Evolutionary conservation across 1,140 invertebrate species (phyloP).

Genomic region (Coelopa frigida): DNA sequence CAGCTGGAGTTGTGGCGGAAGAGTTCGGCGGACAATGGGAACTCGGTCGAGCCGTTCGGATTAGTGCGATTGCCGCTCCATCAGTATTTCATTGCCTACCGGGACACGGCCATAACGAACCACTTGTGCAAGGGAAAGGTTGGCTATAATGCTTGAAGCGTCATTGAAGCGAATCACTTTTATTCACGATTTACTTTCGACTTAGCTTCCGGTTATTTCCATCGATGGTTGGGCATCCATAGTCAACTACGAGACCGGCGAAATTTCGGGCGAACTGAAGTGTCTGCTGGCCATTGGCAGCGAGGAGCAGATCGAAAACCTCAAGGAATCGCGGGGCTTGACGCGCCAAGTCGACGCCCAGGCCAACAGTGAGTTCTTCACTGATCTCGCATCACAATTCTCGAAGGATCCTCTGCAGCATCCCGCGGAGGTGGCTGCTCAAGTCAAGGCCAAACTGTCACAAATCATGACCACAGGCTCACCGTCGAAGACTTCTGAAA

Average conservation of each 20-base stretch:
- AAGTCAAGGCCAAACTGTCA: too few relatives aligned
- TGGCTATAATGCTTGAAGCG: background rate
- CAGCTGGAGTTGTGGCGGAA: conserved; percentile 48
- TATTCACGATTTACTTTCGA: too few relatives aligned
- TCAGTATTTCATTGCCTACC: conserved; percentile 54
- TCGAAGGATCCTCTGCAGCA: conserved; percentile 27
- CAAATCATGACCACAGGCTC: too few relatives aligned
- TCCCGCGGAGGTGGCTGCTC: too few relatives aligned
- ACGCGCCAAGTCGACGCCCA: background rate
- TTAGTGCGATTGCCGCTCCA: conserved; percentile 52
- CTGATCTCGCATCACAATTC: too few relatives aligned
- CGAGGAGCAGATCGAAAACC: conserved; percentile 51
- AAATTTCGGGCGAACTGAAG: conserved; percentile 48
- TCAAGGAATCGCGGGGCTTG: conserved; percentile 50
- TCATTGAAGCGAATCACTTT: background rate
- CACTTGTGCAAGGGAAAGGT: conserved; percentile 46
- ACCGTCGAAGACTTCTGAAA: too few relatives aligned
- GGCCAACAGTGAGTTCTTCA: conserved; percentile 11
- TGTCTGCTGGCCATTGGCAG: conserved; percentile 54
- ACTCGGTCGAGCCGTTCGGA: conserved; percentile 37
- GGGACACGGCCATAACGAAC: conserved; percentile 50
- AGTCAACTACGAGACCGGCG: conserved; percentile 42
- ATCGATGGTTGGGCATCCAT: conserved; percentile 55
- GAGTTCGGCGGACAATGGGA: conserved; percentile 1
- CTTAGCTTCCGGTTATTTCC: conserved; percentile 54